These are phyloP conservation scores for Carduelis carduelis DNA, from an alignment of 2,797 vertebrate genomes.

Conservation along the genomic window DNA sequence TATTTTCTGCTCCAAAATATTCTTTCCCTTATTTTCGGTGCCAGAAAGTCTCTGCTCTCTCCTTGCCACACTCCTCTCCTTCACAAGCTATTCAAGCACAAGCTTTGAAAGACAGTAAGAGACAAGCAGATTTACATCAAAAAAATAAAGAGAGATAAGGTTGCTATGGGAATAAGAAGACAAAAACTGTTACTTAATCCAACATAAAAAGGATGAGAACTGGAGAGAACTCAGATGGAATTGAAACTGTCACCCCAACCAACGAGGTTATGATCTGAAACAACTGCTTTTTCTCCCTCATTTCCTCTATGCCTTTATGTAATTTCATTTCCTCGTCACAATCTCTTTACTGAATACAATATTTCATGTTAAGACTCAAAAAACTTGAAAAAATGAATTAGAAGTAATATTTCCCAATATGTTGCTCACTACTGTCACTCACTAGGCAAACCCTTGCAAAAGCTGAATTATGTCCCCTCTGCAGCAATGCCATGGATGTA, in stretches of 20 bases:
- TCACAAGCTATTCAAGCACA: not conserved
- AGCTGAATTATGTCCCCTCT: not conserved
- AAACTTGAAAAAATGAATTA: not conserved
- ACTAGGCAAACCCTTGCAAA: not conserved
- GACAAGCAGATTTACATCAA: slow-evolving; percentile 39
- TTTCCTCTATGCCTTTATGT: not conserved
- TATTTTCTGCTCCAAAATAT: not conserved
- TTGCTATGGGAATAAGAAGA: slow-evolving; percentile 52
- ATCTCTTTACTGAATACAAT: not conserved
- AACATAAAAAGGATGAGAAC: slow-evolving; percentile 39
- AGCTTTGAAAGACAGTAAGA: slow-evolving; percentile 11
- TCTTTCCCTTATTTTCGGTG: not conserved
- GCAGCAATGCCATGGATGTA: not conserved
- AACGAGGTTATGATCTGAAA: not conserved
- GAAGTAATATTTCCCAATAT: not conserved
- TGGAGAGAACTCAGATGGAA: slow-evolving; percentile 9
- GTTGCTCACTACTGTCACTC: not conserved
- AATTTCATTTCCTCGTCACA: not conserved
- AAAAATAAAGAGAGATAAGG: not conserved
- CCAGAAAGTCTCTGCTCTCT: not conserved
- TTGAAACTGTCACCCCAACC: not conserved
- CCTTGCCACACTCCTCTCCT: not conserved
- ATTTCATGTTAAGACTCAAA: not conserved
- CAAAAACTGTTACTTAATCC: slow-evolving; percentile 49
- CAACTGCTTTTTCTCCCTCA: not conserved